These are phyloP conservation scores for Plusia festucae DNA, from an alignment of 2,888 invertebrate genomes.

Conservation along the genomic window DNA sequence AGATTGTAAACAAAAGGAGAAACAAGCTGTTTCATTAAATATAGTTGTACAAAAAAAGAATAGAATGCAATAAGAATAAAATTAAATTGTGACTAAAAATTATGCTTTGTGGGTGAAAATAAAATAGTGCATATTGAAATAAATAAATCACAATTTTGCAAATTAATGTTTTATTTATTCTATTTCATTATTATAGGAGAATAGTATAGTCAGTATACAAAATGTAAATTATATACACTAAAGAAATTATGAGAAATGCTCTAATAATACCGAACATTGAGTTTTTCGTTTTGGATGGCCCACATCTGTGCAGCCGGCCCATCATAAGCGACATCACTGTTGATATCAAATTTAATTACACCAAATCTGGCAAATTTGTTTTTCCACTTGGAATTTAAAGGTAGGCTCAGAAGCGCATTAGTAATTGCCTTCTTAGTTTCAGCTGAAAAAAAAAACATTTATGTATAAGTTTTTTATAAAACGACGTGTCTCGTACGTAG, in stretches of 20 bases:
- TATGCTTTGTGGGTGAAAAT: conserved; percentile 16
- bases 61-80: conserved; percentile 6
- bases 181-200: conserved; percentile 68
- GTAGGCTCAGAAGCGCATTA: conserved; percentile 78
- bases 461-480: background rate
- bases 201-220: conserved; percentile 79
- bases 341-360: conserved; percentile 81
- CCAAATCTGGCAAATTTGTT: conserved; percentile 85
- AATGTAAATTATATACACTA: conserved; percentile 84
- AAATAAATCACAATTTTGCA: conserved; percentile 20
- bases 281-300: conserved; percentile 83
- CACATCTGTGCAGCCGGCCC: conserved; percentile 87
- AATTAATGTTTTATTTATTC: conserved; percentile 25
- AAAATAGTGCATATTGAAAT: conserved; percentile 26
- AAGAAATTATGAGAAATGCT: conserved; percentile 73
- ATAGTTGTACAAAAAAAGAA: conserved; percentile 69
- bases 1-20: conserved; percentile 68
- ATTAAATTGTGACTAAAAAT: conserved; percentile 16
- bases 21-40: conserved; percentile 70
- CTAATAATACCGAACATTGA: conserved; percentile 89
- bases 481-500: too few relatives aligned
- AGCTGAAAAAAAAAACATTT: conserved; percentile 73
- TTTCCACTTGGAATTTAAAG: conserved; percentile 78
- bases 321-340: conserved; percentile 83
- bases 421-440: conserved; percentile 77